Conservation (phyloP, 2,797 vertebrate genomes). For the Sebastes alutus region DNA sequence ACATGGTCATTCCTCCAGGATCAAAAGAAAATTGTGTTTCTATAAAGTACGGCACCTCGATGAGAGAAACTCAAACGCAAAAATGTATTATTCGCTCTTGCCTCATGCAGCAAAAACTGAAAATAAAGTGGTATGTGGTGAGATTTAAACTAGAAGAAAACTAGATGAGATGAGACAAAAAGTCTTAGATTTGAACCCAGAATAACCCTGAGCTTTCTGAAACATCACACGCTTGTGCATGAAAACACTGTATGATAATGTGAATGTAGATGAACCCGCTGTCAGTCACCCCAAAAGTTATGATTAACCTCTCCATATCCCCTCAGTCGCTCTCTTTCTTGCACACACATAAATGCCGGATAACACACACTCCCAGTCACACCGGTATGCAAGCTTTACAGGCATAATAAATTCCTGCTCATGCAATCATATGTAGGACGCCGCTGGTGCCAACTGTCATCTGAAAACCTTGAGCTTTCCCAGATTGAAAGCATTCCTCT, state of each 20-base stretch:
- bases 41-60: background rate
- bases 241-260: background rate
- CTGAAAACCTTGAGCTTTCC: constrained; percentile 33
- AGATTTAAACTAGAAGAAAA: background rate
- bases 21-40: background rate
- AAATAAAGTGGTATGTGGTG: background rate
- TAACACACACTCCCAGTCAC: background rate
- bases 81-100: no score
- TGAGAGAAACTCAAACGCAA: background rate
- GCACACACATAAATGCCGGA: background rate
- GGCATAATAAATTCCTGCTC: constrained; percentile 60
- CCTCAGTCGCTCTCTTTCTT: background rate
- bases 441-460: constrained; percentile 48
- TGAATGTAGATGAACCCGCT: background rate
- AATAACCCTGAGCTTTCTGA: background rate
- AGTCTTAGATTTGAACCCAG: background rate
- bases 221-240: background rate
- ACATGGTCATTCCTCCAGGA: background rate
- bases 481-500: constrained; percentile 57
- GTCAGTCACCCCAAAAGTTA: background rate
- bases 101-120: background rate
- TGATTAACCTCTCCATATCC: background rate
- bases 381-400: constrained; percentile 39
- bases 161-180: background rate
- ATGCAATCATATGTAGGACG: constrained; percentile 25